These are phyloP conservation scores for Psittacula cyanocephala DNA, from an alignment of 2,113 vertebrate genomes.

Conservation along the genomic window DNA sequence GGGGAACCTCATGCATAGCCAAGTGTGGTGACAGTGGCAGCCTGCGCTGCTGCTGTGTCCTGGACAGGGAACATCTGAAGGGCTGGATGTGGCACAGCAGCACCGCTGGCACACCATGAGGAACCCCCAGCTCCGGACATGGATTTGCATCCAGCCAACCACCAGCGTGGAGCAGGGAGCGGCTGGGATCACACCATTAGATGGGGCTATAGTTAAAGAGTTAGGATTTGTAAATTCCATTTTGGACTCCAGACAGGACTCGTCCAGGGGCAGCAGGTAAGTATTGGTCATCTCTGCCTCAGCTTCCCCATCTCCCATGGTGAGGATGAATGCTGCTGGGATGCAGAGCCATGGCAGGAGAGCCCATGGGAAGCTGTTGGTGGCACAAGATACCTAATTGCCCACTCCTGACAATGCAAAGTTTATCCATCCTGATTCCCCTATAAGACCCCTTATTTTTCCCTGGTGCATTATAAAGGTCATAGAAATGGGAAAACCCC, in stretches of 20 bases:
- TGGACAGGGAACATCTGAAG: accelerated
- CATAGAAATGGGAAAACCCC: neutral
- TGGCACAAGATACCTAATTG: neutral
- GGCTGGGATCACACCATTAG: neutral
- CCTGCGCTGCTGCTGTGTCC: neutral
- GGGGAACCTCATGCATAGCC: neutral
- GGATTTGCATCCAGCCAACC: accelerated
- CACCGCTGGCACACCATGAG: accelerated
- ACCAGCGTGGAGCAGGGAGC: accelerated
- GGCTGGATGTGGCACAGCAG: neutral
- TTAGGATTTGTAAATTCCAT: neutral
- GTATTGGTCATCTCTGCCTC: neutral
- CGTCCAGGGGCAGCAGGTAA: neutral
- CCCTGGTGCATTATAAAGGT: accelerated
- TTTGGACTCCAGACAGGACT: accelerated
- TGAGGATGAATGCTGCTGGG: neutral
- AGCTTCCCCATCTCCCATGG: accelerated
- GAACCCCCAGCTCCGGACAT: accelerated
- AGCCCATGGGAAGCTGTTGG: neutral
- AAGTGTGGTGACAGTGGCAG: accelerated
- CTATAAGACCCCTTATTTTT: neutral
- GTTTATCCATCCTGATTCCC: neutral
- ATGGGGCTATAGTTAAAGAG: constrained; percentile 27
- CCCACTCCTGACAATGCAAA: neutral
- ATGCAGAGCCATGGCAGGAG: neutral